These are phyloP conservation scores for Caenorhabditis sinica DNA, from an alignment of 2,888 invertebrate genomes.

Conservation along the genomic window DNA sequence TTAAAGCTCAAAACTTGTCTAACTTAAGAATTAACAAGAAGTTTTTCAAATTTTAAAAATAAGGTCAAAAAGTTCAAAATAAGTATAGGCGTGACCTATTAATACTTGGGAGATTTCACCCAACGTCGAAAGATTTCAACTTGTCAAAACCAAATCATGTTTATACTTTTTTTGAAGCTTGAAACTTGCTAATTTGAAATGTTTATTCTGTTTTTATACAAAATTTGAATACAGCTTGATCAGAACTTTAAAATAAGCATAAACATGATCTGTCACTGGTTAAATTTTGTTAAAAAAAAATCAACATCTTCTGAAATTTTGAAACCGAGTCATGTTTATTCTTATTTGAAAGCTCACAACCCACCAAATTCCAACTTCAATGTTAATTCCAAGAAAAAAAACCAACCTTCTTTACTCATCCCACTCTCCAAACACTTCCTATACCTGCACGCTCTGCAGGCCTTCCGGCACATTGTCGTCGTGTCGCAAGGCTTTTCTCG, in stretches of 20 bases:
- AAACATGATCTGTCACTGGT: no score
- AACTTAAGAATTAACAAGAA: no score
- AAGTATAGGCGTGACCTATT: no score
- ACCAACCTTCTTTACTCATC: conserved; percentile 82
- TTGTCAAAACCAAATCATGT: neutral
- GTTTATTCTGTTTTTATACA: no score
- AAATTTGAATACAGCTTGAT: no score
- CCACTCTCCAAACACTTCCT: conserved; percentile 82
- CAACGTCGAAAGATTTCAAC: neutral
- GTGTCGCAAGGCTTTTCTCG: conserved; percentile 79
- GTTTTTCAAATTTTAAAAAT: no score
- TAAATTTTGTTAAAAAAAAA: neutral
- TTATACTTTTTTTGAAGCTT: no score
- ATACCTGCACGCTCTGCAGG: conserved; percentile 83
- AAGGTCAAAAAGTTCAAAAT: no score
- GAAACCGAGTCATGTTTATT: neutral
- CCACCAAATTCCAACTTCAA: neutral
- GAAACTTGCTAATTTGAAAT: no score
- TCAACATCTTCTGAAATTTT: neutral
- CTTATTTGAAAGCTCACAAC: conserved; percentile 2
- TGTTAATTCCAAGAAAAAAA: no score
- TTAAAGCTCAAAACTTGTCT: neutral
- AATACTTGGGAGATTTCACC: no score
- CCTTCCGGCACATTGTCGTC: conserved; percentile 76
- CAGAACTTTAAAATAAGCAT: no score